Conservation (phyloP, 2,797 vertebrate species). For the Coilia nasus region DNA sequence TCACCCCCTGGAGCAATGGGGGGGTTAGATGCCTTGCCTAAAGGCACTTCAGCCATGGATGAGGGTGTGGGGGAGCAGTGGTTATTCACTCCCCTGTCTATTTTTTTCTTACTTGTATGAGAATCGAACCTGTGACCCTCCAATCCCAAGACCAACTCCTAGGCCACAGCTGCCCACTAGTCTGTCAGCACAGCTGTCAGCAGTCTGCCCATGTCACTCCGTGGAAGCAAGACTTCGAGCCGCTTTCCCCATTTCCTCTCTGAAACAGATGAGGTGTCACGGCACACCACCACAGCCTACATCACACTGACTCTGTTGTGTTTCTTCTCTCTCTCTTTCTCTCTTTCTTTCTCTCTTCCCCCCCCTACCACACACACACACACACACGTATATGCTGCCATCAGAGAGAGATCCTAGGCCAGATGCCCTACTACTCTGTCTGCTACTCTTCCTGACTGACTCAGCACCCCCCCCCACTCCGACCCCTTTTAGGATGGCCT, state of each 20-base stretch:
- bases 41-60: no score
- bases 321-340: slow-evolving; percentile 29
- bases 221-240: not conserved
- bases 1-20: no score
- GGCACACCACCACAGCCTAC: not conserved
- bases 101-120: no score
- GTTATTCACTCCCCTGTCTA: no score
- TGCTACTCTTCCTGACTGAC: not conserved
- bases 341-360: slow-evolving; percentile 29
- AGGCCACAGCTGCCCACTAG: no score
- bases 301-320: not conserved
- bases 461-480: not conserved
- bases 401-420: not conserved
- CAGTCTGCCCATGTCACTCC: not conserved
- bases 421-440: not conserved
- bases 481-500: not conserved
- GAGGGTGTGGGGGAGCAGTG: no score
- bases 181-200: not conserved
- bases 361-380: not conserved
- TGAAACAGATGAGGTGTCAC: not conserved
- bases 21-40: no score
- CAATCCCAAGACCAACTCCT: no score
- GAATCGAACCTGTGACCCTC: no score
- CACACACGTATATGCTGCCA: not conserved
- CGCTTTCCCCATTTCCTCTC: not conserved